Conservation (phyloP, 2,113 vertebrate species). For the Rhynchopsitta pachyrhyncha region DNA sequence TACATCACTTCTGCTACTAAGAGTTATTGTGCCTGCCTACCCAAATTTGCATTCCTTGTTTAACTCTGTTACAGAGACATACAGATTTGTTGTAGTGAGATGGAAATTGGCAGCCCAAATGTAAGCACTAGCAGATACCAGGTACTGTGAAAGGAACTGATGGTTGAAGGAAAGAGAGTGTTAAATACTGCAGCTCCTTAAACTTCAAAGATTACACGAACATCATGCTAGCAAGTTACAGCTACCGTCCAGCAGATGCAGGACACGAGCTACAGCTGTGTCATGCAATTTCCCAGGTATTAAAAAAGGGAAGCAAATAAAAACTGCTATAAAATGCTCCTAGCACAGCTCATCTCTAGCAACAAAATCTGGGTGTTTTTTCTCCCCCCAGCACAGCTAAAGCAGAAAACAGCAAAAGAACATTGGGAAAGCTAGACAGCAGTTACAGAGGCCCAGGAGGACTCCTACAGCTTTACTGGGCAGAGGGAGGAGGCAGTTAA, state of each 20-base stretch:
- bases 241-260: neutral
- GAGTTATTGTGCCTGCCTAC: neutral
- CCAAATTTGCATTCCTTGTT: neutral
- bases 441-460: neutral
- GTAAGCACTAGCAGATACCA: neutral
- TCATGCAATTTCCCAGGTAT: neutral
- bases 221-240: neutral
- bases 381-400: neutral
- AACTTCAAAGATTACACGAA: neutral
- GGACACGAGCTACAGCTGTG: neutral
- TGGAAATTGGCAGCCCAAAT: neutral
- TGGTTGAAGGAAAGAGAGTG: neutral
- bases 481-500: neutral
- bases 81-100: neutral
- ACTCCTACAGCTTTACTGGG: neutral
- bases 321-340: neutral
- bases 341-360: neutral
- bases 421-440: neutral
- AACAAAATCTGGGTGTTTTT: neutral
- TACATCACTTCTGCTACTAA: neutral
- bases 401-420: neutral
- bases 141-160: neutral
- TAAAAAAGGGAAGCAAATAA: neutral
- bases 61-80: neutral
- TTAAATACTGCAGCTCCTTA: neutral